These are phyloP conservation scores for Urosaurus nigricauda DNA, from an alignment of 2,797 vertebrate genomes.

Conservation along the genomic window DNA sequence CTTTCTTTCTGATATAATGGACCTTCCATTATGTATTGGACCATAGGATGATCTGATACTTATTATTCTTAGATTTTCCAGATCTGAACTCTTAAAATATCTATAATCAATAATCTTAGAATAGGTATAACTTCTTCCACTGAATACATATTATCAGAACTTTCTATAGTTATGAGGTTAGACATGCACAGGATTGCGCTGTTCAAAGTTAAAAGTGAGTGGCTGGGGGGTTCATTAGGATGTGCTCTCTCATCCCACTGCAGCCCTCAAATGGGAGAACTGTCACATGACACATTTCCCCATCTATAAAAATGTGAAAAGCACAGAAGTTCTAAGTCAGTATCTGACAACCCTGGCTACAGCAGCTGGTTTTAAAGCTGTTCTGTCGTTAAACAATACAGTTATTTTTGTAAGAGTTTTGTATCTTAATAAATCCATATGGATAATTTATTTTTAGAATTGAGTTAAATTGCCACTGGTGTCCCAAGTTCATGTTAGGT, in stretches of 20 bases:
- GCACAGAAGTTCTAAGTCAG: constrained; percentile 8
- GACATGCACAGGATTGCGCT: neutral
- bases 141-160: too few relatives aligned
- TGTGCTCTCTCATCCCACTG: neutral
- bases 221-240: neutral
- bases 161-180: too few relatives aligned
- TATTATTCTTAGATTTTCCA: too few relatives aligned
- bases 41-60: too few relatives aligned
- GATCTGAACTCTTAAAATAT: too few relatives aligned
- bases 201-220: neutral
- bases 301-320: constrained; percentile 12
- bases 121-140: too few relatives aligned
- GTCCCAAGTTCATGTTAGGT: constrained; percentile 31
- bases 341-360: neutral
- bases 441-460: constrained; percentile 51
- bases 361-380: constrained; percentile 15
- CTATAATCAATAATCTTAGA: too few relatives aligned
- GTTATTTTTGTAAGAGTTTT: constrained; percentile 44
- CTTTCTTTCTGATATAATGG: too few relatives aligned
- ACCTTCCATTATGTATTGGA: too few relatives aligned
- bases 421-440: constrained; percentile 34
- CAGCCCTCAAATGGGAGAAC: neutral
- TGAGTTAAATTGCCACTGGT: constrained; percentile 35
- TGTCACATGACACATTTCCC: neutral
- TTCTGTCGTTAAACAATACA: neutral